Conservation (phyloP, 2,113 vertebrate genomes). For the Chlorodrepanis virens region DNA sequence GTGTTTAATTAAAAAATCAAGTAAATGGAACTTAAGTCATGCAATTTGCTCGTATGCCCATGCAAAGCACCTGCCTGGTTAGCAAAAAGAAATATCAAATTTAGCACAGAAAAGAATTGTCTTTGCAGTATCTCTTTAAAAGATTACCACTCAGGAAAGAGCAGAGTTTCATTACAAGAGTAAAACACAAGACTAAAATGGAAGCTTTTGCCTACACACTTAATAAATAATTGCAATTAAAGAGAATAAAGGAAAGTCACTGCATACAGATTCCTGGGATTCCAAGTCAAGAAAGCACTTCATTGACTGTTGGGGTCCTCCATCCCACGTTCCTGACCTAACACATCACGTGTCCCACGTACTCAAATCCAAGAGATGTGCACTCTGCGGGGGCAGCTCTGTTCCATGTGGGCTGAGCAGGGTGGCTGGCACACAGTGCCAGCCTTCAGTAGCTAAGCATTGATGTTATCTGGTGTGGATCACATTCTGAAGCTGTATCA, state of each 20-base stretch:
- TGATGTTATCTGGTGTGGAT: not conserved
- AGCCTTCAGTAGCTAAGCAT: not conserved
- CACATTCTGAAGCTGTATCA: not conserved
- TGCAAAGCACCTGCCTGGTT: not conserved
- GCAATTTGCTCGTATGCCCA: not conserved
- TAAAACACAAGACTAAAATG: not conserved
- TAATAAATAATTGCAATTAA: not conserved
- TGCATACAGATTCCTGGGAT: not conserved
- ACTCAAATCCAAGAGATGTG: rapidly evolving
- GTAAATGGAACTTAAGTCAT: not conserved
- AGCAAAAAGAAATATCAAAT: not conserved
- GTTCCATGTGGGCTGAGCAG: rapidly evolving
- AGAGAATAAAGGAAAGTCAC: not conserved
- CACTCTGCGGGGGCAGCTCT: not conserved
- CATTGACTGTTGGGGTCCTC: no score
- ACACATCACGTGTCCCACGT: rapidly evolving
- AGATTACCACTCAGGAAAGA: not conserved
- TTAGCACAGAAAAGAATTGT: no score
- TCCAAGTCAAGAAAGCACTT: not conserved
- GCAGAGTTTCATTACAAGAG: not conserved
- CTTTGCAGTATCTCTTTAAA: not conserved
- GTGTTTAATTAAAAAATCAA: not conserved
- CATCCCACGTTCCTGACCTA: not conserved
- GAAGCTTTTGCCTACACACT: not conserved
- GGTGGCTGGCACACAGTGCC: not conserved